phyloP scores from a whole-genome alignment of 1,140 invertebrate genomes.

The Melipona quadrifasciata region DNA sequence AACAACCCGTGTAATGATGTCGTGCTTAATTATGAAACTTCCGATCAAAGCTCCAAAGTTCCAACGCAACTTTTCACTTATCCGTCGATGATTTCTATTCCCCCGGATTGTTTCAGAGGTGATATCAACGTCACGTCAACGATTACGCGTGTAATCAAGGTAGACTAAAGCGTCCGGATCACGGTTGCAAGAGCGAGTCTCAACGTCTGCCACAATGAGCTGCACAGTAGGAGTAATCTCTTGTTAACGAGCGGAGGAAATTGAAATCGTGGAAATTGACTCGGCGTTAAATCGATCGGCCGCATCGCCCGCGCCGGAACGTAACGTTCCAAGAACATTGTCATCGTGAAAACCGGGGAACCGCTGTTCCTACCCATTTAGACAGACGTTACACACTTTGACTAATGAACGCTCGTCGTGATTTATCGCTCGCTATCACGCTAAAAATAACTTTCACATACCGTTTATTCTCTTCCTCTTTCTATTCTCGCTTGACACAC shows the following conservation, averaged over 20 bases:
- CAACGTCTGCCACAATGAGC: not conserved
- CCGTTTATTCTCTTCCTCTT: too few relatives aligned
- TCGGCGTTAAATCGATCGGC: not conserved
- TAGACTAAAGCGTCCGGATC: too few relatives aligned
- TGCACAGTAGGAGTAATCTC: not conserved
- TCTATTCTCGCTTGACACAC: not conserved
- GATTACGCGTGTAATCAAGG: too few relatives aligned
- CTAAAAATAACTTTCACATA: not conserved
- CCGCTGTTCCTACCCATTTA: not conserved
- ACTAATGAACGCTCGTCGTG: not conserved
- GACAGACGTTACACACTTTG: not conserved
- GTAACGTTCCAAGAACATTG: not conserved
- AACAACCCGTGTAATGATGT: not conserved
- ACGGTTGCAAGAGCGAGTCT: not conserved
- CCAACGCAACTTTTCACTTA: not conserved
- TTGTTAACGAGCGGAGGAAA: not conserved
- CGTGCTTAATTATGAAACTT: not conserved
- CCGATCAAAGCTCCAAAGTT: not conserved
- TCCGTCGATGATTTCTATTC: too few relatives aligned
- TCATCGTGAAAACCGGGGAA: not conserved
- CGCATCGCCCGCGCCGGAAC: too few relatives aligned
- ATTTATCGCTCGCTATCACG: not conserved
- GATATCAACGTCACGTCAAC: not conserved
- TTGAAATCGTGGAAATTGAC: constrained; percentile 16
- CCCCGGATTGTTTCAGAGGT: not conserved